Percentiles rank a stretch among this genome's conserved stretches.
Conservation (phyloP, 2,113 vertebrate genomes). For the rabbit (Oryctolagus cuniculus) region DNA sequence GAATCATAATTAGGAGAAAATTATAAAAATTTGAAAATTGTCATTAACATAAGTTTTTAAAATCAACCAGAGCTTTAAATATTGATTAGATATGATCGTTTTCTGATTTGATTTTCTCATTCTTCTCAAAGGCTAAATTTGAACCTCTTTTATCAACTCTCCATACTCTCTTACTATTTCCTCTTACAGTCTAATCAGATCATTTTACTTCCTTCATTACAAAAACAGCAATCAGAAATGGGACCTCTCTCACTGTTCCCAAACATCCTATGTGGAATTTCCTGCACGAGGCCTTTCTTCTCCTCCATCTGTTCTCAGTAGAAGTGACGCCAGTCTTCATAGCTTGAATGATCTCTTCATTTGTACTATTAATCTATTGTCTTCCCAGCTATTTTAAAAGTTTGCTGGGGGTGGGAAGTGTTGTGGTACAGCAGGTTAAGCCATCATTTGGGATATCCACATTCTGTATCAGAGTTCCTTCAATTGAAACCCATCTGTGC, state of each 20-base stretch:
- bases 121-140: background rate
- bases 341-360: conserved; percentile 25
- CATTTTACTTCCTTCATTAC: background rate
- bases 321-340: background rate
- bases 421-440: too few species aligned
- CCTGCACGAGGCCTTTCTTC: background rate
- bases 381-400: background rate
- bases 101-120: background rate
- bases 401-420: too few species aligned
- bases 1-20: background rate
- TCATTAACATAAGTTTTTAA: background rate
- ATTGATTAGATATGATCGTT: conserved; percentile 27
- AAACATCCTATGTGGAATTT: background rate
- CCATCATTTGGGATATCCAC: too few species aligned
- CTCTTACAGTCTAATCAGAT: background rate
- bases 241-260: background rate
- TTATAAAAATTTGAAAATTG: background rate
- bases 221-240: background rate
- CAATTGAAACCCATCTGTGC: too few species aligned
- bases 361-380: background rate
- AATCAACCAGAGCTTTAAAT: conserved; percentile 32
- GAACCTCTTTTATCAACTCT: background rate
- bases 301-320: background rate
- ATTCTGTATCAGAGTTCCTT: too few species aligned
- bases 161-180: background rate